Evolutionary conservation across 2,113 vertebrate species (phyloP).

Genomic region (Pseudopipra pipra): DNA sequence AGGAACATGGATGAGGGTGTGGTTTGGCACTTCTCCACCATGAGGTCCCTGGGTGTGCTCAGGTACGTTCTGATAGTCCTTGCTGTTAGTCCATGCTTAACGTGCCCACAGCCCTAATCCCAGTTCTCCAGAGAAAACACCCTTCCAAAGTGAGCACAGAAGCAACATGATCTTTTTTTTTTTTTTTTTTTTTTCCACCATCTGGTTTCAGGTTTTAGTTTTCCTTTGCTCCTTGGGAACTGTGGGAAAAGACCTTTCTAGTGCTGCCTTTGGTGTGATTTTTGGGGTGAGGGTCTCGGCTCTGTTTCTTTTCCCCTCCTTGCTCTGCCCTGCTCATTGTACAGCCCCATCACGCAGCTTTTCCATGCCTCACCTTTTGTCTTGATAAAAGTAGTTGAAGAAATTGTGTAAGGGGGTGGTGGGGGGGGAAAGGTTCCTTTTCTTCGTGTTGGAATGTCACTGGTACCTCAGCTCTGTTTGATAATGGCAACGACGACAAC

Average conservation of each 20-base stretch:
- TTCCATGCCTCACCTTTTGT: conserved; percentile 30
- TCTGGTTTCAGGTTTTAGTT: neutral
- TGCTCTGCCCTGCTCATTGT: conserved; percentile 17
- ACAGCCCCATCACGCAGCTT: neutral
- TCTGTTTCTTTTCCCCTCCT: conserved; percentile 48
- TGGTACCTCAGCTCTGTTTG: conserved; percentile 68
- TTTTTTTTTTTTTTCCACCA: neutral
- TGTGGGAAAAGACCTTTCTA: neutral
- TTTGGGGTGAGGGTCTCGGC: neutral
- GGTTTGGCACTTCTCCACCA: neutral
- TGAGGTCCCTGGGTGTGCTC: neutral
- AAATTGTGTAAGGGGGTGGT: conserved; percentile 7
- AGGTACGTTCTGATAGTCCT: neutral
- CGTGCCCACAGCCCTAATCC: fast-evolving
- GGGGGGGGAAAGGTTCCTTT: conserved; percentile 16
- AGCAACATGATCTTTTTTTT: neutral
- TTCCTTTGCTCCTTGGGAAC: neutral
- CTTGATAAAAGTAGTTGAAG: conserved; percentile 45
- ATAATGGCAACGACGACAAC: neutral
- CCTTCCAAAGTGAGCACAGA: neutral
- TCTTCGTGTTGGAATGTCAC: conserved; percentile 52
- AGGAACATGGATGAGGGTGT: fast-evolving
- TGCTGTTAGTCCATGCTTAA: neutral
- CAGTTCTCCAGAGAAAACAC: neutral
- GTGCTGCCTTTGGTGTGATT: neutral